phyloP scores from a whole-genome alignment of 2,888 invertebrate species.

The Agonopterix heracliana region DNA sequence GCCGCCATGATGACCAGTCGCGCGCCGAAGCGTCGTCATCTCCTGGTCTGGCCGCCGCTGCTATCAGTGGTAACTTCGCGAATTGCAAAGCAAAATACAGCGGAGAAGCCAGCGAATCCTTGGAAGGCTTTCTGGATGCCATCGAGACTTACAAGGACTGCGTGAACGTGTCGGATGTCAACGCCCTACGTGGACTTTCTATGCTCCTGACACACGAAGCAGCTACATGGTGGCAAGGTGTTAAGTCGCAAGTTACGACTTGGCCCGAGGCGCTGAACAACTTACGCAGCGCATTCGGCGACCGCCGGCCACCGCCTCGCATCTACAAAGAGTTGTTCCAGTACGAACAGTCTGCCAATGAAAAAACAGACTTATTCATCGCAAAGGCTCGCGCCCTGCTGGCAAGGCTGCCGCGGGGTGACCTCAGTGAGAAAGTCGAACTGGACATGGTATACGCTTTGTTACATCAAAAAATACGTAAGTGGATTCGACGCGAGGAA shows the following conservation, averaged over 20 bases:
- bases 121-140: constrained; percentile 12
- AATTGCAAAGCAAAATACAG: constrained; percentile 7
- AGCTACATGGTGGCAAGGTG: constrained; percentile 3
- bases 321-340: background rate
- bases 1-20: background rate
- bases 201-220: constrained; percentile 4
- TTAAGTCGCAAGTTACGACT: background rate
- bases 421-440: background rate
- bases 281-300: background rate
- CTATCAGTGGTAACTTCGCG: constrained; percentile 5
- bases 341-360: background rate
- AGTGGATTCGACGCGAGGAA: background rate
- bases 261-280: background rate
- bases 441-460: constrained; percentile 3
- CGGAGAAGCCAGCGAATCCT: background rate
- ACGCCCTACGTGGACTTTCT: constrained; percentile 6
- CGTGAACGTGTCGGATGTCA: constrained; percentile 5
- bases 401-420: background rate
- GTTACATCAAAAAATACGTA: background rate
- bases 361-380: constrained; percentile 2
- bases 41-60: background rate
- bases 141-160: constrained; percentile 8
- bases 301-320: background rate
- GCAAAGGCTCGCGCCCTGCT: background rate
- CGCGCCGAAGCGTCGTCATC: background rate